These are phyloP conservation scores for Anhinga anhinga DNA, from an alignment of 2,113 vertebrate species.

Conservation along the genomic window DNA sequence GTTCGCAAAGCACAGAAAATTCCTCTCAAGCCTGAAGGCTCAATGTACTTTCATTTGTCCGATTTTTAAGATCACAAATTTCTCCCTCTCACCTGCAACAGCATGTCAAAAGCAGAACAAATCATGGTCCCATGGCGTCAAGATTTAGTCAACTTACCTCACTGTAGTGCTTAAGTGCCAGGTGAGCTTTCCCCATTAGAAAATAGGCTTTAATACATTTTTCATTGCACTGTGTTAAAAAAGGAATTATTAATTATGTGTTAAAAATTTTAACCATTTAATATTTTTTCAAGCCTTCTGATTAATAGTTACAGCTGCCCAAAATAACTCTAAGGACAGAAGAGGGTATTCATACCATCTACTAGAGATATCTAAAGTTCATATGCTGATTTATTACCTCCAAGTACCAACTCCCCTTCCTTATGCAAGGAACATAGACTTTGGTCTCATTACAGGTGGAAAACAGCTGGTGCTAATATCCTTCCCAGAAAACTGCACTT, in stretches of 20 bases:
- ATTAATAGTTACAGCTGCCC: neutral
- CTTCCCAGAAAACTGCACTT: neutral
- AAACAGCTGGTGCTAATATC: neutral
- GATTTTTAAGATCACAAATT: neutral
- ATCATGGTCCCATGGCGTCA: rapidly evolving
- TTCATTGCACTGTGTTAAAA: conserved; percentile 81
- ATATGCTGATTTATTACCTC: neutral
- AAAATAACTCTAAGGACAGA: neutral
- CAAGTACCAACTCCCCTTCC: neutral
- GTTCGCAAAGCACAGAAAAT: neutral
- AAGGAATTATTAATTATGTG: neutral
- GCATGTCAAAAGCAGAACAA: neutral
- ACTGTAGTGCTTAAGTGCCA: conserved; percentile 77
- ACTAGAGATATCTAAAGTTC: neutral
- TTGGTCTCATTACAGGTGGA: neutral
- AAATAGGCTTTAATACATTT: conserved; percentile 86
- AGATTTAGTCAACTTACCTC: conserved; percentile 69
- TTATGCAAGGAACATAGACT: neutral
- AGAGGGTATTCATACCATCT: neutral
- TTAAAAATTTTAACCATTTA: neutral
- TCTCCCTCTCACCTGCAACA: neutral
- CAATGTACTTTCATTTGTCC: neutral
- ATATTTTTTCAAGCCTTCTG: neutral
- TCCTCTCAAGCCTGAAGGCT: neutral
- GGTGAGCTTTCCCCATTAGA: conserved; percentile 88